Conservation (phyloP, 2,888 invertebrate species). For the Dicyrtomina minuta region DNA sequence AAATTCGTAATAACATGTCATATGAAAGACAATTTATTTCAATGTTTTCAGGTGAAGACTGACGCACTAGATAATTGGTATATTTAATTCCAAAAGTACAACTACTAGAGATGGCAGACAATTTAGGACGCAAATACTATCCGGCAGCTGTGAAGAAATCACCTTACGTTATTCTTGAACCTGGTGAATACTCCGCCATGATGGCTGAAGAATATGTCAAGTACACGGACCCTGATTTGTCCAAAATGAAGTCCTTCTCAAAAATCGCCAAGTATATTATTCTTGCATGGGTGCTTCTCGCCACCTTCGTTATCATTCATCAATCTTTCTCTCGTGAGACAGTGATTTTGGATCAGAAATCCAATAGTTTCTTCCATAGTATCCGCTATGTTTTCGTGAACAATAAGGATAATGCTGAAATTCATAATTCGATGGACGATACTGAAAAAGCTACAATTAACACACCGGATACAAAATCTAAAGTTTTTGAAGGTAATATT, state of each 20-base stretch:
- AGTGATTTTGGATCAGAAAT: neutral
- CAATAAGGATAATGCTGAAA: neutral
- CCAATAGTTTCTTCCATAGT: conserved; percentile 5
- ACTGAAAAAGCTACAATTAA: too few species aligned
- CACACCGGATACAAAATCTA: neutral
- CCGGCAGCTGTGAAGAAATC: conserved; percentile 24
- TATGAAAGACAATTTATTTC: too few species aligned
- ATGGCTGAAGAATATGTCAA: conserved; percentile 25
- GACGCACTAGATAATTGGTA: too few species aligned
- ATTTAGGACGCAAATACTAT: conserved; percentile 22
- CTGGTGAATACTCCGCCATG: conserved; percentile 24
- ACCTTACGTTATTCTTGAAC: conserved; percentile 27
- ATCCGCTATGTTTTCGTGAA: neutral
- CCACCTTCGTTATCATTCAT: conserved; percentile 5
- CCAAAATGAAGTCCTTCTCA: conserved; percentile 25
- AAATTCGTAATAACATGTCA: too few species aligned
- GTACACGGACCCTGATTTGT: conserved; percentile 13
- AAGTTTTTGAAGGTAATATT: conserved; percentile 4
- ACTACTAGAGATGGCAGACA: neutral
- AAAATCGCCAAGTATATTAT: conserved; percentile 17
- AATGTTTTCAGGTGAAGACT: too few species aligned
- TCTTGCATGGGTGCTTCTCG: conserved; percentile 1
- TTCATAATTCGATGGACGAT: too few species aligned
- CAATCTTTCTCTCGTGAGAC: conserved; percentile 13
- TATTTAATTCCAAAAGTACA: too few species aligned